These are phyloP conservation scores for Eubasilissa regina DNA, from an alignment of 1,140 invertebrate species.

Conservation along the genomic window DNA sequence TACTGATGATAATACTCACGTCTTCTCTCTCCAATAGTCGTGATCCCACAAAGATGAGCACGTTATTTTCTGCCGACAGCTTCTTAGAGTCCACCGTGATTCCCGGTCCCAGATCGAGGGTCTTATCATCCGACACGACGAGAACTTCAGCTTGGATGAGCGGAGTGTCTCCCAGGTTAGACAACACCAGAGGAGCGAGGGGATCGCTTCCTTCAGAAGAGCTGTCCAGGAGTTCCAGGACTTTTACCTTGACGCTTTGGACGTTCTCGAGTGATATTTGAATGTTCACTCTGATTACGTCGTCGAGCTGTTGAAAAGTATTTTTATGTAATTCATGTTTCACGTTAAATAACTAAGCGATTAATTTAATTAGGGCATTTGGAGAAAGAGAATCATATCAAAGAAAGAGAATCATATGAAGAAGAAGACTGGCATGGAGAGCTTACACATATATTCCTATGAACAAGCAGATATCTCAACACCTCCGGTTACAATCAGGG, in stretches of 20 bases:
- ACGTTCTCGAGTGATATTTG: slow-evolving; percentile 88
- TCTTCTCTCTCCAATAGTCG: slow-evolving; percentile 66
- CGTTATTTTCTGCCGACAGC: slow-evolving; percentile 72
- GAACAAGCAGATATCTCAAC: no score
- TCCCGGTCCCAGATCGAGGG: slow-evolving; percentile 67
- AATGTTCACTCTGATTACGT: slow-evolving; percentile 73
- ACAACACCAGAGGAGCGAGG: slow-evolving; percentile 71
- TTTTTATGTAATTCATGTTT: no score
- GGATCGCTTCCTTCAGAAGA: slow-evolving; percentile 68
- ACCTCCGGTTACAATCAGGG: no score
- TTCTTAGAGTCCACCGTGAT: slow-evolving; percentile 77
- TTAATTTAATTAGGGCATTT: no score
- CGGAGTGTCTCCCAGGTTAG: slow-evolving; percentile 75
- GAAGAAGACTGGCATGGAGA: no score
- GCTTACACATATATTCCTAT: no score
- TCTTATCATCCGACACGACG: slow-evolving; percentile 66
- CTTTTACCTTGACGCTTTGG: slow-evolving; percentile 78
- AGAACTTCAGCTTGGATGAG: slow-evolving; percentile 75
- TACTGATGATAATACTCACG: slow-evolving; percentile 57
- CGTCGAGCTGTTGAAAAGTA: slow-evolving; percentile 63
- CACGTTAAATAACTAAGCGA: no score
- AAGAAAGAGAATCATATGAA: no score
- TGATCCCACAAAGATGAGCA: slow-evolving; percentile 73
- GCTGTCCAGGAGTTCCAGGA: slow-evolving; percentile 78
- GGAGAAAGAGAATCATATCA: no score